Conservation (phyloP, 2,888 invertebrate genomes). For the Eupithecia vulgata region DNA sequence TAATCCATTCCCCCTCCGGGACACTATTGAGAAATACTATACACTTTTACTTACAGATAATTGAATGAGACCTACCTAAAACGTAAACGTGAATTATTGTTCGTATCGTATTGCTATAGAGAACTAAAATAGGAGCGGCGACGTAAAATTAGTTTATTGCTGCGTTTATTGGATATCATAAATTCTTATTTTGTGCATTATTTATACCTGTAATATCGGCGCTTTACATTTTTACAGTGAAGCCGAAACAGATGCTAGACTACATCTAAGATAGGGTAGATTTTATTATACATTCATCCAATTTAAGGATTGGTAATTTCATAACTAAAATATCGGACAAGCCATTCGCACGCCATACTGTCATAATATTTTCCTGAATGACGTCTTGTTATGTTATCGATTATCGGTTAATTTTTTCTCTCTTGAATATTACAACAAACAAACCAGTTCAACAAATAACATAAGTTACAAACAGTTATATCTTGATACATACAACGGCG, state of each 20-base stretch:
- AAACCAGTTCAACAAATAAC: not conserved
- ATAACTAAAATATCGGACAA: conserved; percentile 50
- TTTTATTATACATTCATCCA: conserved; percentile 75
- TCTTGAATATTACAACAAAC: not conserved
- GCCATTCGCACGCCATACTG: not conserved
- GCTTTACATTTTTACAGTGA: conserved; percentile 76
- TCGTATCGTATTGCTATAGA: conserved; percentile 68
- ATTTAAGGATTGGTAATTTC: conserved; percentile 70
- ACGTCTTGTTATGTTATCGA: not conserved
- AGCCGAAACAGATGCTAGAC: conserved; percentile 62
- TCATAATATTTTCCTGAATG: not conserved
- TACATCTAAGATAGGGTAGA: conserved; percentile 57
- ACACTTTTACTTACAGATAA: conserved; percentile 81
- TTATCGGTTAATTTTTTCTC: conserved; percentile 10
- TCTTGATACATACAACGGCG: conserved; percentile 3
- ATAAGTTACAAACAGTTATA: not conserved
- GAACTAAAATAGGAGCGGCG: conserved; percentile 58
- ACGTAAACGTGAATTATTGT: conserved; percentile 73
- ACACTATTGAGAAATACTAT: conserved; percentile 74
- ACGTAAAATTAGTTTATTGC: conserved; percentile 60
- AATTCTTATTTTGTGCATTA: conserved; percentile 71
- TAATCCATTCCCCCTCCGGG: conserved; percentile 58
- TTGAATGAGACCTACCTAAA: conserved; percentile 82
- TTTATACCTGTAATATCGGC: conserved; percentile 65
- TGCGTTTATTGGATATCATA: conserved; percentile 56